Base-by-base conservation (phyloP, 2,888 invertebrate species). In the Phytoseiulus persimilis region DNA sequence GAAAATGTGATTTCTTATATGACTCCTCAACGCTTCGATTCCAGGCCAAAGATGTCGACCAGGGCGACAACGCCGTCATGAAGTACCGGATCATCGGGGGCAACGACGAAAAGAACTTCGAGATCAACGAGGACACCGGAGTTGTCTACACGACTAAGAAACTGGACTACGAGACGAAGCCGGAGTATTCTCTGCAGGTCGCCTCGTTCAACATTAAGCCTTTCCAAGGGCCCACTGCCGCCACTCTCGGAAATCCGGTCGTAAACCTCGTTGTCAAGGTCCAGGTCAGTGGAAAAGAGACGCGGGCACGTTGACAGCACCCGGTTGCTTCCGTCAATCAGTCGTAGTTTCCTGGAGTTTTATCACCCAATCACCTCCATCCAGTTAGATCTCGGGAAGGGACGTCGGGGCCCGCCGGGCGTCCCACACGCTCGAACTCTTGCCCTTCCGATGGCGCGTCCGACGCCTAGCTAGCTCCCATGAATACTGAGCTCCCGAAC, bases 11-110 rank as follows among this genome's bases (percentile, higher is more conserved):
- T n/a, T n/a, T n/a, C n/a, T n/a, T n/a, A n/a, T n/a, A n/a, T n/a
- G n/a, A n/a, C n/a, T n/a, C n/a, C n/a, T n/a, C n/a, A n/a, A n/a
- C n/a, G n/a, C 33, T 83, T 83, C 83, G 14, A 18, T 89, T 83
- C 31, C 83, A 91, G 91, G 96, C 97, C 0, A 94, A 94, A 5
- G 97, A 97, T 92, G 94, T 94, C 83, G 97, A 97, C 93, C 95
- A 94, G 91, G 96, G 96, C 0, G 94, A 94, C 91, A 97, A 97
- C 92, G 95, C 96, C 0, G 95, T 96, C 91, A 93, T 97, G 0
- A 95, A 95, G 0, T 97, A 96, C 92, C 90, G 91, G 6, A 91
- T 91, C 45, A 90, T 91, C 23, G 91, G 91, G 3, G 92, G 92
- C 45, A 92, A 92, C 90, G 92, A 92, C 90, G 92, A 92, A 31